These are phyloP conservation scores for Teinopalpus imperialis DNA, from an alignment of 2,888 invertebrate genomes.

Conservation along the genomic window DNA sequence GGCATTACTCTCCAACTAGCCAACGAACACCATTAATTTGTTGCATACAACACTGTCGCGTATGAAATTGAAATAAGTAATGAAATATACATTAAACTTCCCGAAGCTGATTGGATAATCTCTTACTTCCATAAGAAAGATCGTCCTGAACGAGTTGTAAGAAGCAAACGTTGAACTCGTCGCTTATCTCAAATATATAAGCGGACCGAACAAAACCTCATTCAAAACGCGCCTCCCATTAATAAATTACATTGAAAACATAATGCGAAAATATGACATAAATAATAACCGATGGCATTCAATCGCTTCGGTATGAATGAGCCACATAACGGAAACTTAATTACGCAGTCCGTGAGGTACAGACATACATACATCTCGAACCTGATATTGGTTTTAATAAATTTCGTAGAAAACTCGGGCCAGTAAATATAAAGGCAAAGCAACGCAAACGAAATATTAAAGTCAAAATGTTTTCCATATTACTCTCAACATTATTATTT, in stretches of 20 bases:
- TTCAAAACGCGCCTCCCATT: conserved; percentile 36
- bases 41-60: conserved; percentile 20
- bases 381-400: conserved; percentile 50
- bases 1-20: no score
- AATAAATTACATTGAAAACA: conserved; percentile 44
- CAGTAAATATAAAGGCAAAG: no score
- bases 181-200: conserved; percentile 43
- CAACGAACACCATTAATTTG: conserved; percentile 28
- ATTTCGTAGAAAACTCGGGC: no score
- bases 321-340: conserved; percentile 53
- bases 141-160: conserved; percentile 1
- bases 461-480: no score
- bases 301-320: conserved; percentile 48
- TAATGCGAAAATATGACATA: conserved; percentile 59
- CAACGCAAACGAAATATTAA: no score
- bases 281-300: conserved; percentile 50
- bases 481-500: no score
- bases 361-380: no score
- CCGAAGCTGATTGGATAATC: conserved; percentile 24
- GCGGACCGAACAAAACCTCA: conserved; percentile 43
- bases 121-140: conserved; percentile 16
- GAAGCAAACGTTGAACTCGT: conserved; percentile 9
- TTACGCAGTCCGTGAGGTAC: conserved; percentile 44
- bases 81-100: conserved; percentile 17
- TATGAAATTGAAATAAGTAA: conserved; percentile 1